Evolutionary conservation across 2,113 vertebrate genomes (phyloP), one percentile per base, ranked within the genome.

Genomic region (Edolisoma coerulescens): DNA sequence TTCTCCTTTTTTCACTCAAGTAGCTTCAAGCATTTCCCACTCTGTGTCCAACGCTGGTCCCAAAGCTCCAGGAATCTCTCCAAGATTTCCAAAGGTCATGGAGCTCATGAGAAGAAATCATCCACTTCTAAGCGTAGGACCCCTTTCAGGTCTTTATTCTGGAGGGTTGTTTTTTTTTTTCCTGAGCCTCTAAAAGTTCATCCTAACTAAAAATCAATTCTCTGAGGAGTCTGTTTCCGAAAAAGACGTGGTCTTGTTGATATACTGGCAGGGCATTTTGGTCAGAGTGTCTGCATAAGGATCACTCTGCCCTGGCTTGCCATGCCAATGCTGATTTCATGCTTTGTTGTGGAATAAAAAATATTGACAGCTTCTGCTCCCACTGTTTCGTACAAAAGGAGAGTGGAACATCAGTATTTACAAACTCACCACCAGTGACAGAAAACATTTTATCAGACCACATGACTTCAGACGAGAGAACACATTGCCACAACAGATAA

Each of bases 21-120:
- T 69, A 89, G 41, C 71, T 87, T 90, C 87, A 64, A 75, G 39
- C 13, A 14, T 75, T 95, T 93, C 63, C 60, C 67, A 57, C 68
- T 81, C 30, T 47, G 21, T 67, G 60, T 75, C 83, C 24, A 37
- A n/a, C n/a, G n/a, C n/a, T n/a, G n/a, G n/a, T n/a, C n/a, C n/a
- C n/a, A n/a, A n/a, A n/a, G n/a, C n/a, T 69, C 27, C 17, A 56
- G 52, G 44, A 65, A 90, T 82, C 37, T 59, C 79, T 76, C 35
- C 37, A 64, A 84, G 61, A 76, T 89, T 85, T 92, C 83, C 87
- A 81, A 90, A 94, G 91, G n/a, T 93, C 75, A 8, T 86, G 70
- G 93, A 93, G 30, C 33, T 80, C 54, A 42, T 53, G 57, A 87
- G 90, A 89, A 74, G 50, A 86, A 90, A 67, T 35, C 35, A 21